Conservation (phyloP, 2,888 invertebrate species). For the Corbicula japonica region DNA sequence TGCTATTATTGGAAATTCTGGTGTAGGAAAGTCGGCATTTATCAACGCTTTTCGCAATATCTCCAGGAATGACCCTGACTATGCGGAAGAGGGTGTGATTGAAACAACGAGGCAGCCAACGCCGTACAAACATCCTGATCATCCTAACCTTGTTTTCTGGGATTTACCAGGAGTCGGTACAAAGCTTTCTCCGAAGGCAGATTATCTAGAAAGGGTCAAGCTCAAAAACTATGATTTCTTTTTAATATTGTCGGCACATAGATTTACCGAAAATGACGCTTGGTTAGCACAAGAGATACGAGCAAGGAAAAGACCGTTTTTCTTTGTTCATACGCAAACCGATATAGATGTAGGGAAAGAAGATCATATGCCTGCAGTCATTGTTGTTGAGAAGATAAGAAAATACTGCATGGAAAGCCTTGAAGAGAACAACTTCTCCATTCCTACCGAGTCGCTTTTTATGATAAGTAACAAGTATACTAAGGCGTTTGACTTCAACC, state of each 20-base stretch:
- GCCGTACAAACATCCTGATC: slow-evolving; percentile 24
- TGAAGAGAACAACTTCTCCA: neutral
- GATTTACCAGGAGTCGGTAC: slow-evolving; percentile 60
- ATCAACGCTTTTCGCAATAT: slow-evolving; percentile 44
- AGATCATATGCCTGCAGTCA: neutral
- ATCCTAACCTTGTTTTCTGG: slow-evolving; percentile 40
- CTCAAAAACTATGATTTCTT: slow-evolving; percentile 47
- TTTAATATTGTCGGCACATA: slow-evolving; percentile 30
- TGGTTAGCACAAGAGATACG: slow-evolving; percentile 41
- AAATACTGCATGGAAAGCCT: neutral
- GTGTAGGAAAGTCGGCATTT: slow-evolving; percentile 52
- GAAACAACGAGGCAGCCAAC: slow-evolving; percentile 31
- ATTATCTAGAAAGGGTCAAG: slow-evolving; percentile 39
- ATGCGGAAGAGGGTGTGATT: slow-evolving; percentile 34
- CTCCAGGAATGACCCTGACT: slow-evolving; percentile 10
- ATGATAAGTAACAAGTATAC: neutral
- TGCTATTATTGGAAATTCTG: slow-evolving; percentile 47
- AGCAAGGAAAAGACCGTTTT: slow-evolving; percentile 26
- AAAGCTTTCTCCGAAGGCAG: slow-evolving; percentile 12
- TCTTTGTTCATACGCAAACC: slow-evolving; percentile 44
- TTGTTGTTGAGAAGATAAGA: neutral
- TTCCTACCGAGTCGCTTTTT: neutral
- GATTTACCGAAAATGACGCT: slow-evolving; percentile 45
- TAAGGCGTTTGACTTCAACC: neutral
- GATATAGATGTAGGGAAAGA: slow-evolving; percentile 21